Evolutionary conservation across 2,797 vertebrate species (phyloP).

Genomic region (Hypotaenidia okinawae): DNA sequence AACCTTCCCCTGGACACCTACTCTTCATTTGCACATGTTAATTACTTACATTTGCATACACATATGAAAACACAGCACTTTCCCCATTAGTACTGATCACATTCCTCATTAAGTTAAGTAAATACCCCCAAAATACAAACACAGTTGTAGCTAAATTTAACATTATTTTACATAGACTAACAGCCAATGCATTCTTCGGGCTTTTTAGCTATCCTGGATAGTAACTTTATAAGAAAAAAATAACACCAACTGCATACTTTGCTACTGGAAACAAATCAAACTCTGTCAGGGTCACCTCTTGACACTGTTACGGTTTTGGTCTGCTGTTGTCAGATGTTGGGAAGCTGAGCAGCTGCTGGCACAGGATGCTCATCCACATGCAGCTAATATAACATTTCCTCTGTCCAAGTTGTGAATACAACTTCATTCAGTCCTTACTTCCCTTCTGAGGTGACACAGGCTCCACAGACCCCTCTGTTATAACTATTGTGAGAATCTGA

Average conservation of each 20-base stretch:
- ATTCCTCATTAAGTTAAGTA: constrained; percentile 70
- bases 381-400: background rate
- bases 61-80: constrained; percentile 26
- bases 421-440: background rate
- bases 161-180: background rate
- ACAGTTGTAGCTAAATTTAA: constrained; percentile 8
- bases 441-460: background rate
- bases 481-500: background rate
- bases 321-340: background rate
- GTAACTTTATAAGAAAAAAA: background rate
- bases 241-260: background rate
- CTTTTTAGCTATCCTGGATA: background rate
- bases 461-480: background rate
- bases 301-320: background rate
- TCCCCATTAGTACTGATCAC: constrained; percentile 44
- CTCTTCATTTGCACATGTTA: constrained; percentile 67
- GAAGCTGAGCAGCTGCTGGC: background rate
- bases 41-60: constrained; percentile 71
- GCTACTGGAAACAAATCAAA: background rate
- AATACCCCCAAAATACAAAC: constrained; percentile 54
- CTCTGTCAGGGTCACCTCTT: background rate
- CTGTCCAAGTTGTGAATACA: background rate
- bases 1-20: constrained; percentile 69
- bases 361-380: background rate
- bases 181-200: background rate